Conservation (phyloP, 1,140 invertebrate genomes). For the Lanistes nyassanus region DNA sequence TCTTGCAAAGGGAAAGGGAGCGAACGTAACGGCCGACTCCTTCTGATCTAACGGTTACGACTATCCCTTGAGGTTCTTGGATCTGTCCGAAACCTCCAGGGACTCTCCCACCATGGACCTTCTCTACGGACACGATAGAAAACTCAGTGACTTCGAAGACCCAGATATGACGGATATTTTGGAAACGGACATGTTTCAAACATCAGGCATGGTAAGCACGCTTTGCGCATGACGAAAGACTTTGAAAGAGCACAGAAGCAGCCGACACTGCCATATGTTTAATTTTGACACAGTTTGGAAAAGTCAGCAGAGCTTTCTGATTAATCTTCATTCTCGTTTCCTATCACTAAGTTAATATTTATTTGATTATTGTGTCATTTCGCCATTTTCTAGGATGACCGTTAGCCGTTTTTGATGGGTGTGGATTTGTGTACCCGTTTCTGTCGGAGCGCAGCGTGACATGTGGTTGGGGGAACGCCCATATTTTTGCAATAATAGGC, state of each 20-base stretch:
- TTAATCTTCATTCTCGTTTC: too few relatives aligned
- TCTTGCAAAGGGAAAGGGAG: conserved; percentile 13
- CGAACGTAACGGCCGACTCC: conserved; percentile 10
- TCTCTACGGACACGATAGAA: conserved; percentile 59
- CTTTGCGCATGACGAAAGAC: conserved; percentile 16
- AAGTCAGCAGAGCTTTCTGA: too few relatives aligned
- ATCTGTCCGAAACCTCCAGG: conserved; percentile 44
- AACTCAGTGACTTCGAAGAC: conserved; percentile 55
- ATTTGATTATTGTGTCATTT: not conserved
- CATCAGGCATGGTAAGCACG: conserved; percentile 40
- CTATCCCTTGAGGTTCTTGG: conserved; percentile 51
- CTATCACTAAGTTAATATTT: not conserved
- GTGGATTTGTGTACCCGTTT: not conserved
- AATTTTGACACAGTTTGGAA: too few relatives aligned
- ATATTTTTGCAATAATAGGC: conserved; percentile 17
- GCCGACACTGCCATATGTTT: conserved; percentile 28
- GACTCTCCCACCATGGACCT: conserved; percentile 59
- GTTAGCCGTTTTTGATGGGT: not conserved
- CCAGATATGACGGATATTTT: conserved; percentile 51
- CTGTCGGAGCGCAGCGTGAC: conserved; percentile 2
- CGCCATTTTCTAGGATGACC: not conserved
- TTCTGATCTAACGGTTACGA: conserved; percentile 37
- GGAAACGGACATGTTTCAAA: conserved; percentile 53
- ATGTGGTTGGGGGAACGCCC: conserved; percentile 15
- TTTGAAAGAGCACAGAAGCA: conserved; percentile 12